Evolutionary conservation across 2,797 vertebrate genomes (phyloP).

Genomic region (Sphenopsis melanotis): DNA sequence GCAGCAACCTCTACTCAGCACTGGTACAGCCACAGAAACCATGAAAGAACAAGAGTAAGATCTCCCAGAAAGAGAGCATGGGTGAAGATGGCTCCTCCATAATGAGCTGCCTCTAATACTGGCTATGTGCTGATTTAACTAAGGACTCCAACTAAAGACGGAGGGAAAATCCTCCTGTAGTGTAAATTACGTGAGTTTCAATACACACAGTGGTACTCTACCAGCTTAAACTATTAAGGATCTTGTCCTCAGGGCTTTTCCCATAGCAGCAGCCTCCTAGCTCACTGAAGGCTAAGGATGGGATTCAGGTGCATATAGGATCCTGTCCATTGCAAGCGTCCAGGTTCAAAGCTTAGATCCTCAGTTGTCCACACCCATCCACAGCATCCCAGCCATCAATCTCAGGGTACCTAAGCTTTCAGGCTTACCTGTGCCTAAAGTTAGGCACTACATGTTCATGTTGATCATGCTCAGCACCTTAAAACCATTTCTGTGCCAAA

Average conservation of each 20-base stretch:
- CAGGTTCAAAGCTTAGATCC: neutral
- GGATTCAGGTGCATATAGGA: neutral
- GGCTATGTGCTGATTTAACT: neutral
- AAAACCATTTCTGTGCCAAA: neutral
- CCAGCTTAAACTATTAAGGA: neutral
- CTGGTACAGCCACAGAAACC: neutral
- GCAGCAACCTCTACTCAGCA: neutral
- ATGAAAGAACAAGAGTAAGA: neutral
- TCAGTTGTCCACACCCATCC: neutral
- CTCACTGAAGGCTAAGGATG: neutral
- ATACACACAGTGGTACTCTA: neutral
- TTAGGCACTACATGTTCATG: neutral
- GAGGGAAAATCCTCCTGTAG: neutral
- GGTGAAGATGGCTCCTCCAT: neutral
- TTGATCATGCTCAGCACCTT: neutral
- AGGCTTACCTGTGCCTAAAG: neutral
- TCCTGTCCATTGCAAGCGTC: neutral
- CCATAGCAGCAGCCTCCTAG: neutral
- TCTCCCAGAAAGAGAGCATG: neutral
- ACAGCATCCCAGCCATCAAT: neutral
- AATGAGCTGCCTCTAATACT: neutral
- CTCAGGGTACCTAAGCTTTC: neutral
- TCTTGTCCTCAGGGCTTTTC: neutral
- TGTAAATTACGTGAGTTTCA: neutral
- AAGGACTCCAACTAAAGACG: neutral